Percentiles rank a stretch among this genome's conserved stretches.
phyloP scores from a whole-genome alignment of 2,888 invertebrate species.

The Deilephila porcellus region DNA sequence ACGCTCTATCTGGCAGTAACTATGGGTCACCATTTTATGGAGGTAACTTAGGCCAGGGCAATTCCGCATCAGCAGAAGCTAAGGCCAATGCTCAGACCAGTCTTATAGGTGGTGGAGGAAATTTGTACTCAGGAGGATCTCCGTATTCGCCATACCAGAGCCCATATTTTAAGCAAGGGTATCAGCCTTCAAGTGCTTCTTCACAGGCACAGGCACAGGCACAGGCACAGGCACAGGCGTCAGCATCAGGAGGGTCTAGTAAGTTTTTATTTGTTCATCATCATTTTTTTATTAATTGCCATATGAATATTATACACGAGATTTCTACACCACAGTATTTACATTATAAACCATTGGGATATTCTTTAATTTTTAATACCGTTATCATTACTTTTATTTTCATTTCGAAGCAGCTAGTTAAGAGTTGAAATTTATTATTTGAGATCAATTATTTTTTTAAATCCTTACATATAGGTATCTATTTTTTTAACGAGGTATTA shows the following conservation, averaged over 20 bases:
- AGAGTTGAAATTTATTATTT: too few species aligned
- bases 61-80: slow-evolving; percentile 9
- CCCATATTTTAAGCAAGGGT: slow-evolving; percentile 10
- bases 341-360: too few species aligned
- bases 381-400: too few species aligned
- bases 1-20: not conserved
- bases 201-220: not conserved
- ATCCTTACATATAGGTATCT: too few species aligned
- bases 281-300: not conserved
- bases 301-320: not conserved
- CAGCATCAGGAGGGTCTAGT: not conserved
- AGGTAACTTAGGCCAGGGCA: not conserved
- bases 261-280: not conserved
- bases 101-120: not conserved
- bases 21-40: not conserved
- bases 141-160: not conserved
- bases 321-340: not conserved
- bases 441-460: too few species aligned
- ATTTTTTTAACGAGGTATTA: too few species aligned
- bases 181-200: not conserved
- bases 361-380: too few species aligned
- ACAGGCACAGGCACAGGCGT: not conserved
- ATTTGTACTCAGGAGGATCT: slow-evolving; percentile 7
- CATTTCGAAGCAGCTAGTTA: too few species aligned
- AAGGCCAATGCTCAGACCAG: slow-evolving; percentile 4